phyloP scores from a whole-genome alignment of 2,888 invertebrate species.

The Aphelenchoides bicaudatus region DNA sequence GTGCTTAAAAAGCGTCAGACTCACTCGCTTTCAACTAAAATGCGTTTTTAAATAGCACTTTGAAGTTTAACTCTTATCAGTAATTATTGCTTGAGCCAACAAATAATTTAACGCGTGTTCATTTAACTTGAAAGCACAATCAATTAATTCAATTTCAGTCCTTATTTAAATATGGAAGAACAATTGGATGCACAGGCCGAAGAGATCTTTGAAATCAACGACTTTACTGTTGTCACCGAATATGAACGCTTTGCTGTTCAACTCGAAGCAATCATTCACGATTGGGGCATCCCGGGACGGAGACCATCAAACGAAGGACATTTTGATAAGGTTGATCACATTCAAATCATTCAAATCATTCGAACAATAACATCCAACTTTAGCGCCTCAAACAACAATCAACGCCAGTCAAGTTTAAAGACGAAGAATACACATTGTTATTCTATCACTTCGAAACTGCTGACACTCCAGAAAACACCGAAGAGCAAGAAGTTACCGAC shows the following conservation, averaged over 20 bases:
- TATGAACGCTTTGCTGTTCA: constrained; percentile 93
- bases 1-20: no score
- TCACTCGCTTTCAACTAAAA: no score
- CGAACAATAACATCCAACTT: constrained; percentile 9
- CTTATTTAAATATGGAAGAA: neutral
- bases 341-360: constrained; percentile 4
- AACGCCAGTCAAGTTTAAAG: constrained; percentile 10
- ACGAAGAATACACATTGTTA: neutral
- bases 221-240: constrained; percentile 93
- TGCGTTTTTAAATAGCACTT: no score
- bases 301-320: constrained; percentile 7
- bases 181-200: constrained; percentile 39
- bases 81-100: no score
- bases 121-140: no score
- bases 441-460: no score
- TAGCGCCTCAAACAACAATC: constrained; percentile 12
- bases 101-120: no score
- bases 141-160: no score
- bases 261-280: constrained; percentile 78
- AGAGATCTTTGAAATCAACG: constrained; percentile 72
- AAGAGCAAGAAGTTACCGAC: constrained; percentile 6
- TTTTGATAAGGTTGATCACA: no score
- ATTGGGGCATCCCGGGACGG: constrained; percentile 63
- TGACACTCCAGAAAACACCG: constrained; percentile 6
- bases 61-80: no score